These are phyloP conservation scores for Emydocephalus ijimae DNA, from an alignment of 2,113 vertebrate genomes.

Conservation along the genomic window DNA sequence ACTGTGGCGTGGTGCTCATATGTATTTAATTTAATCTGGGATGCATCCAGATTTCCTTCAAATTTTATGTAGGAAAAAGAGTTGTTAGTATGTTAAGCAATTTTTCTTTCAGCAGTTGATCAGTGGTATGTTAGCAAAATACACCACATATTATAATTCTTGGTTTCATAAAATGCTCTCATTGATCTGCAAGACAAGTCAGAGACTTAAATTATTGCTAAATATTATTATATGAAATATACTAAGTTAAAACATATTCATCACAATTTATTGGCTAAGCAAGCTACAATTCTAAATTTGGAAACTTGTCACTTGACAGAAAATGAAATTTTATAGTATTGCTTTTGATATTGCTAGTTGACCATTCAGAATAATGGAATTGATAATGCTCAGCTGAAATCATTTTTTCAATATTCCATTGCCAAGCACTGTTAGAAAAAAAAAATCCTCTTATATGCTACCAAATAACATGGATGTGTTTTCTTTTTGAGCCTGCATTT, in stretches of 20 bases:
- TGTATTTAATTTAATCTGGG: not conserved
- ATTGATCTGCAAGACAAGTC: not conserved
- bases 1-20: not conserved
- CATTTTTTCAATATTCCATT: not conserved
- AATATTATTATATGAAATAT: not conserved
- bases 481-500: not conserved
- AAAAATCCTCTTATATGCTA: not conserved
- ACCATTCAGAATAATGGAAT: not conserved
- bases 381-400: no score
- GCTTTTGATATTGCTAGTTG: not conserved
- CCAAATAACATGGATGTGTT: not conserved
- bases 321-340: not conserved
- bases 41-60: not conserved
- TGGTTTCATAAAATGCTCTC: not conserved
- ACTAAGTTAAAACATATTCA: not conserved
- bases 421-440: not conserved
- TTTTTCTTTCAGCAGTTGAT: not conserved
- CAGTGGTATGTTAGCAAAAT: not conserved
- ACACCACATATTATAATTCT: not conserved
- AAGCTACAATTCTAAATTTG: not conserved
- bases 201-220: not conserved
- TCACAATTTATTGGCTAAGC: not conserved
- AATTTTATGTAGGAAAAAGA: not conserved
- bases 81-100: not conserved
- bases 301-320: not conserved